Evolutionary conservation across 2,888 invertebrate genomes (phyloP).

Genomic region (Pecten maximus): DNA sequence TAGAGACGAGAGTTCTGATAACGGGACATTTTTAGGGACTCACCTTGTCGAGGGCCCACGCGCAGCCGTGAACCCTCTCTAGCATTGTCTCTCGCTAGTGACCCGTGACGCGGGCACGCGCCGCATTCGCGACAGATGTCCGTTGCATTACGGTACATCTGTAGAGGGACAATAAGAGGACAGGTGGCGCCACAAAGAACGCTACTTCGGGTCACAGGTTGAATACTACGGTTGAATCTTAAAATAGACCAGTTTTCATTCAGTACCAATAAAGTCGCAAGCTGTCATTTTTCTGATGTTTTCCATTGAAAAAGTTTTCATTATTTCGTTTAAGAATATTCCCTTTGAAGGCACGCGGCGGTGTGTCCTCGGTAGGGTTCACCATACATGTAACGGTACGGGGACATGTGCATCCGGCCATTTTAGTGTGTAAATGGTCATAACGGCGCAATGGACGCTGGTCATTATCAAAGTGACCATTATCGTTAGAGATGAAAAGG

Average conservation of each 20-base stretch:
- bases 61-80: neutral
- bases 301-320: neutral
- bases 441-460: neutral
- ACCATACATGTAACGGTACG: neutral
- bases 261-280: neutral
- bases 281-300: slow-evolving; percentile 28
- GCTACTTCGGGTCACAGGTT: neutral
- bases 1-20: slow-evolving; percentile 2
- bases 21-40: slow-evolving; percentile 16
- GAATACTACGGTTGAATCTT: neutral
- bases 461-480: neutral
- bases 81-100: neutral
- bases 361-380: neutral
- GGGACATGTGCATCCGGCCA: slow-evolving; percentile 1
- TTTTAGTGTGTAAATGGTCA: neutral
- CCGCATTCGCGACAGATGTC: slow-evolving; percentile 50
- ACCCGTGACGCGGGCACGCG: slow-evolving; percentile 45
- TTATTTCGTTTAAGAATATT: slow-evolving; percentile 22
- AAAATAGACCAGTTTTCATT: neutral
- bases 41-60: neutral
- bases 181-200: neutral
- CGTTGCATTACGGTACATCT: slow-evolving; percentile 28
- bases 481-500: neutral
- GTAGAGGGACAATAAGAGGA: neutral
- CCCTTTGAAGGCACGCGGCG: slow-evolving; percentile 30